A percentile compares a stretch with the other conserved stretches of the same genome.
Evolutionary conservation across 2,797 vertebrate genomes (phyloP).

Genomic region (Silurus aristotelis): DNA sequence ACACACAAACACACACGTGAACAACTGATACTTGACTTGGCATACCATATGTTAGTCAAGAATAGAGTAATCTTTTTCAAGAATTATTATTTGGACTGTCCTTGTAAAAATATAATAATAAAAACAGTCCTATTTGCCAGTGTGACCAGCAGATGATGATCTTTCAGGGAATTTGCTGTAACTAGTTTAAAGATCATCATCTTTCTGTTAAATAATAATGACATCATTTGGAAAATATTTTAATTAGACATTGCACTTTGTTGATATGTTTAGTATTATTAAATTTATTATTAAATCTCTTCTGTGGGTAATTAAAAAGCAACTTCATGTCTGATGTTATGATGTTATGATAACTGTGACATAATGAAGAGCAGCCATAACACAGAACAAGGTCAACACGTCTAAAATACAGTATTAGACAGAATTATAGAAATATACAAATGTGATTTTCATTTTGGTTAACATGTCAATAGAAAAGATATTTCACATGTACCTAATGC

Average conservation of each 20-base stretch:
- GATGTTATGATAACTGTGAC: not conserved
- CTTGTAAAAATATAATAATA: not conserved
- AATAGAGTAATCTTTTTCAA: not conserved
- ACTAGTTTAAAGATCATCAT: not conserved
- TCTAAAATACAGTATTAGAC: not conserved
- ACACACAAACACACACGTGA: not conserved
- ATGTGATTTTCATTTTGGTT: not conserved
- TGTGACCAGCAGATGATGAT: not conserved
- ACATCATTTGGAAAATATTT: not conserved
- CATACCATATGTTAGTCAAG: not conserved
- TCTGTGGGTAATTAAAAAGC: not conserved
- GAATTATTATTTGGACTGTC: no score
- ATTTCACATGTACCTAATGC: not conserved
- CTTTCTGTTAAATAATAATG: not conserved
- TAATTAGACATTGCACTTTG: not conserved
- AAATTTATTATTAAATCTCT: not conserved
- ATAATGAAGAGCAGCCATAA: not conserved
- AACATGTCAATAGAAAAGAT: not conserved
- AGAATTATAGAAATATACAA: not conserved
- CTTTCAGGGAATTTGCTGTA: not conserved
- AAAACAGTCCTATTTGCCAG: not conserved
- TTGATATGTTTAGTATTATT: not conserved
- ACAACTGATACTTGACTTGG: not conserved
- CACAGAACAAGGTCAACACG: not conserved
- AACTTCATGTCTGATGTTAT: not conserved